Base-by-base conservation (phyloP, 2,797 vertebrate genomes). In the Selene dorsalis region DNA sequence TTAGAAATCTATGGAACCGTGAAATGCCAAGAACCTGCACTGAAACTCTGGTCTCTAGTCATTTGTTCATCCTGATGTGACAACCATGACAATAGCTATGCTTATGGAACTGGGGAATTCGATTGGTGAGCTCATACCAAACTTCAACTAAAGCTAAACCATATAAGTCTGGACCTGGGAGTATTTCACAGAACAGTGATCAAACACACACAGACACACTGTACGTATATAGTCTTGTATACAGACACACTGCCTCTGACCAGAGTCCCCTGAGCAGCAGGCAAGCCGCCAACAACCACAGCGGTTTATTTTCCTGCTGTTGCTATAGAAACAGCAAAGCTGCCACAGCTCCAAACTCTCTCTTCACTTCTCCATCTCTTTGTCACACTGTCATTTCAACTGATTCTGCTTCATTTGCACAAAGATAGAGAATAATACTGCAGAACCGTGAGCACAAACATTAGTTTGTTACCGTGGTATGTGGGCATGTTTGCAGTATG, bases 271-370 rank as follows among this genome's bases (percentile, higher is more conserved):
- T 90, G 83, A 77, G 90, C 86, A 72, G 79, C 76, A 73, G 79
- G 77, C 43, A 1, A 63, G 69, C 52, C 5, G 52, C 75, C 79
- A 87, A 65, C 65, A 69, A 84, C 77, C 84, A 84, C 71, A 86
- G 86, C 74, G 38, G 88, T 93, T 93, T 94, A 93, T 94, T 91
- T 92, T 84, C 80, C 84, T 81, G 84, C 85, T 75, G 95, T 95
- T 93, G 87, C 92, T 90, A 94, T 94, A 88, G 94, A 90, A 94
- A 95, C 94, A 85, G 80, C 79, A 69, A 68, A 81, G 79, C 85
- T 82, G 84, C 85, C 88, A 82, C 81, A 83, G 84, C 78, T 50
- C 48, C 47, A 70, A 47, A 47, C 77, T 66, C 72, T 70, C 68
- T 61, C 41, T 26, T 60, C 48, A 30, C 18, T 22, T 81, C 69